Conservation (phyloP, 1,140 invertebrate species). For the Helicoverpa armigera region DNA sequence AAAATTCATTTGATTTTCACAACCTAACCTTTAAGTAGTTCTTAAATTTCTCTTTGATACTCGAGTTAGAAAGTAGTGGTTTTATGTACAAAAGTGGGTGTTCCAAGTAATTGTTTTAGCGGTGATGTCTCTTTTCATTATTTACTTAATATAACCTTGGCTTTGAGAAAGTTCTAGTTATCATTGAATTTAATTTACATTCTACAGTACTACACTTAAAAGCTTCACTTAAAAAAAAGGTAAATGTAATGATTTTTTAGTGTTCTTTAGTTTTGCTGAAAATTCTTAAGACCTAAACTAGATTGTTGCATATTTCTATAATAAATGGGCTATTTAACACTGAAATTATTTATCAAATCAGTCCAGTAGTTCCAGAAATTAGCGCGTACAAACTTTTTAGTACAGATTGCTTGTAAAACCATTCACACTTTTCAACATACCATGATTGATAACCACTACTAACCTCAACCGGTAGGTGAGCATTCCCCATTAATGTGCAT, state of each 20-base stretch:
- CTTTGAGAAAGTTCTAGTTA: neutral
- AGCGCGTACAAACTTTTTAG: neutral
- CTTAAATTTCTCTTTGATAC: conserved; percentile 11
- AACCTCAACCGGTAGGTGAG: neutral
- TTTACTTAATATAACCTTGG: neutral
- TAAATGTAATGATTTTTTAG: no score
- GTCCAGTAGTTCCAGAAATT: neutral
- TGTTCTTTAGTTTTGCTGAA: no score
- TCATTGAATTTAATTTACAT: neutral
- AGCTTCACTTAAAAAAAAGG: neutral
- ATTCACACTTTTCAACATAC: no score
- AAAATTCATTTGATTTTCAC: conserved; percentile 28
- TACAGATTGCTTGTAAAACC: no score
- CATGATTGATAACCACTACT: no score
- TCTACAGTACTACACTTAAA: neutral
- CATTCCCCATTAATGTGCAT: neutral
- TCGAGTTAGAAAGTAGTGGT: conserved; percentile 20
- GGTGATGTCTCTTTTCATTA: neutral
- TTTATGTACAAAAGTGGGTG: conserved; percentile 11
- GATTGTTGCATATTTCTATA: no score
- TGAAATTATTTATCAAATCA: neutral
- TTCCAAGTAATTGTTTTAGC: conserved; percentile 13
- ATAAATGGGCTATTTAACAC: no score
- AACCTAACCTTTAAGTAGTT: conserved; percentile 30
- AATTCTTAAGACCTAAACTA: no score